Conservation (phyloP, 2,888 invertebrate genomes). For the Polydrusus pterygomalis region DNA sequence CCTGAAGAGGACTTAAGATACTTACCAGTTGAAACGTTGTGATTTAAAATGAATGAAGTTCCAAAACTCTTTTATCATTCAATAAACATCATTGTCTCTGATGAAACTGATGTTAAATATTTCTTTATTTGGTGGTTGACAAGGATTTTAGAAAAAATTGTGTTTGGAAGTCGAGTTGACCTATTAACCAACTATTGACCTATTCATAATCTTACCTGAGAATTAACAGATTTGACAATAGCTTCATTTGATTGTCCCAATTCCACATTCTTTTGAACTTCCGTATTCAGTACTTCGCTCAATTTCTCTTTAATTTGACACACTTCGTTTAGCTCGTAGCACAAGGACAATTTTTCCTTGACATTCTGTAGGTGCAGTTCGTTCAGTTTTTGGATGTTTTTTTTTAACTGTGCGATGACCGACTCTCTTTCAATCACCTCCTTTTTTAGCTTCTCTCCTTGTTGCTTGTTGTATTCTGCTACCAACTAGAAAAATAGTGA, state of each 20-base stretch:
- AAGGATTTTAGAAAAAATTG: too few species aligned
- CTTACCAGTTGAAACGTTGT: too few species aligned
- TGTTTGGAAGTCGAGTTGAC: too few species aligned
- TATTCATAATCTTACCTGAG: constrained; percentile 57
- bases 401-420: constrained; percentile 65
- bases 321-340: constrained; percentile 67
- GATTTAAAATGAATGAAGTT: too few species aligned
- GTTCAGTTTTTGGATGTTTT: constrained; percentile 65
- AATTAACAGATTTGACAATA: constrained; percentile 61
- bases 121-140: too few species aligned
- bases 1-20: too few species aligned
- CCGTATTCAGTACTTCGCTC: constrained; percentile 63
- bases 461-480: constrained; percentile 68
- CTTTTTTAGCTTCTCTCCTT: constrained; percentile 66
- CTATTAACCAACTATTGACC: too few species aligned
- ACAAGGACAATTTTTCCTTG: constrained; percentile 68
- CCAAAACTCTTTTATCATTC: too few species aligned
- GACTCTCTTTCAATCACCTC: constrained; percentile 66
- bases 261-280: constrained; percentile 63
- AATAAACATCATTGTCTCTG: too few species aligned
- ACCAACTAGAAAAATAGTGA: constrained; percentile 62
- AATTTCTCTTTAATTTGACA: constrained; percentile 66
- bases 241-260: constrained; percentile 64
- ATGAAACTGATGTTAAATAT: too few species aligned
- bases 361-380: constrained; percentile 65